phyloP scores from a whole-genome alignment of 2,797 vertebrate genomes.

The Cetoscarus ocellatus region DNA sequence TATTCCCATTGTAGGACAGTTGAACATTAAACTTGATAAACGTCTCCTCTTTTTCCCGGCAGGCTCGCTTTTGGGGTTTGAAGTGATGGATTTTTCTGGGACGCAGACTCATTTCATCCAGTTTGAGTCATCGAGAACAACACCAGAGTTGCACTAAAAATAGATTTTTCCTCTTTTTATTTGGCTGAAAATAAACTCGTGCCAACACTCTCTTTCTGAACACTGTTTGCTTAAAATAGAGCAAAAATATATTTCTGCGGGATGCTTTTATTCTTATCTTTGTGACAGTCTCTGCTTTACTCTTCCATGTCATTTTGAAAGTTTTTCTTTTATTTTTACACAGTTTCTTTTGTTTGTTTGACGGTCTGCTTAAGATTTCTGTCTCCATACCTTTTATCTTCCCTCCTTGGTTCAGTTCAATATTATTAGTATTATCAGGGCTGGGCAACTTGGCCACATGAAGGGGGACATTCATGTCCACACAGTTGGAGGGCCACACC shows the following conservation, averaged over 20 bases:
- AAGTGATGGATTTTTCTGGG: conserved; percentile 13
- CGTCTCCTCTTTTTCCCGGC: not conserved
- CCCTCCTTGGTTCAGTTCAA: too few relatives aligned
- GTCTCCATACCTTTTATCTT: too few relatives aligned
- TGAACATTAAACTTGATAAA: not conserved
- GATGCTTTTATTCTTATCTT: not conserved
- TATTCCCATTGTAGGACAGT: not conserved
- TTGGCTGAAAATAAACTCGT: conserved; percentile 39
- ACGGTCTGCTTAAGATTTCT: not conserved
- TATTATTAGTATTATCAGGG: too few relatives aligned
- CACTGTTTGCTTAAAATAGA: conserved; percentile 1
- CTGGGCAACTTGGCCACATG: too few relatives aligned
- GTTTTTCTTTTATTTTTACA: too few relatives aligned
- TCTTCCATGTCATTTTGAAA: too few relatives aligned
- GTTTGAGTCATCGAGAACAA: conserved; percentile 15
- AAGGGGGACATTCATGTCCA: too few relatives aligned
- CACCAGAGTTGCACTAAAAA: conserved; percentile 37
- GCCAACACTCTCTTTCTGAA: conserved; percentile 2
- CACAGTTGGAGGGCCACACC: too few relatives aligned
- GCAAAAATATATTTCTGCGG: not conserved
- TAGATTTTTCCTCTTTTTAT: conserved; percentile 14
- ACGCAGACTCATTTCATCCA: conserved; percentile 11
- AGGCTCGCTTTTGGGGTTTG: not conserved
- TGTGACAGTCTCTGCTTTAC: not conserved
- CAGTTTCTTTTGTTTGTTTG: not conserved